Conservation (phyloP, 2,888 invertebrate species). For the Habroteleia sp. region DNA sequence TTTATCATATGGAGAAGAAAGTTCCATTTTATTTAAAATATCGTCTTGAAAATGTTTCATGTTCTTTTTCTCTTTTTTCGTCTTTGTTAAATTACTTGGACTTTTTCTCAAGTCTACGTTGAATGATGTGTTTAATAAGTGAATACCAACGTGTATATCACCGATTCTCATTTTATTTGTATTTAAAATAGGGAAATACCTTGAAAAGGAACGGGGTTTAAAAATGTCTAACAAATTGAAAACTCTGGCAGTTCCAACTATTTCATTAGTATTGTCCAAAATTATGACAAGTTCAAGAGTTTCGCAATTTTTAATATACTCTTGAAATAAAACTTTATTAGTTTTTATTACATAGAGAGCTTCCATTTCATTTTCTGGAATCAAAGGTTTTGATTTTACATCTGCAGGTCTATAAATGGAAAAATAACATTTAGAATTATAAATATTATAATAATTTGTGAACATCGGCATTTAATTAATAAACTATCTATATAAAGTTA, state of each 20-base stretch:
- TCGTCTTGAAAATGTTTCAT: constrained; percentile 14
- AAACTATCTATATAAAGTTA: too few relatives aligned
- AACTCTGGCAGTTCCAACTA: constrained; percentile 73
- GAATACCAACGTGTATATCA: constrained; percentile 74
- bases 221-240: constrained; percentile 72
- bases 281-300: constrained; percentile 74
- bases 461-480: too few relatives aligned
- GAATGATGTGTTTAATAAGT: constrained; percentile 43
- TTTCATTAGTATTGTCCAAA: constrained; percentile 68
- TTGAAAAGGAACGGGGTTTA: constrained; percentile 68
- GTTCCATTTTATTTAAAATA: constrained; percentile 21
- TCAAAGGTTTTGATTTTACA: constrained; percentile 65
- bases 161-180: constrained; percentile 73
- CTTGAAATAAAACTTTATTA: constrained; percentile 74
- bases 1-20: constrained; percentile 2
- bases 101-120: constrained; percentile 34
- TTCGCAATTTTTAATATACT: constrained; percentile 78
- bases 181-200: constrained; percentile 75
- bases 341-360: constrained; percentile 76
- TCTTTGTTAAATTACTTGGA: constrained; percentile 15
- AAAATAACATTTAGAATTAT: too few relatives aligned
- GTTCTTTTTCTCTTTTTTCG: constrained; percentile 15
- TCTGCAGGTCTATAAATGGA: constrained; percentile 71
- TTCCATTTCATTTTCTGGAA: constrained; percentile 65
- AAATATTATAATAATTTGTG: too few relatives aligned